phyloP scores from a whole-genome alignment of 1,140 invertebrate genomes.

The Bombus superbus region DNA sequence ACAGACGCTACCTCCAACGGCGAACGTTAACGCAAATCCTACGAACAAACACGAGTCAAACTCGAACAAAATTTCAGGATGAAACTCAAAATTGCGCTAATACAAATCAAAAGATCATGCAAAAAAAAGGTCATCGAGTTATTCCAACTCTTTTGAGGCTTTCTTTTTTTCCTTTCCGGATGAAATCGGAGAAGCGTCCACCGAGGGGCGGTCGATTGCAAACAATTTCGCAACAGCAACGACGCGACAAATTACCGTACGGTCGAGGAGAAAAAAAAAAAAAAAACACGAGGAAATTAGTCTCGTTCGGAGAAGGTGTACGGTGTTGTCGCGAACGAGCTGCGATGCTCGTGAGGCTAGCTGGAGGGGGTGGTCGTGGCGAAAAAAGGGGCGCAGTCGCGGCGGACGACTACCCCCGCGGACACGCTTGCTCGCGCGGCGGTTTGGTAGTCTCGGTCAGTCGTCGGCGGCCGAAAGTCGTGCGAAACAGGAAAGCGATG shows the following conservation, averaged over 20 bases:
- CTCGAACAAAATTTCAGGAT: no score
- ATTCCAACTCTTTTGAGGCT: no score
- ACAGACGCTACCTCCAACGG: no score
- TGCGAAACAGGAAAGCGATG: constrained; percentile 27
- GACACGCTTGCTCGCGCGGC: constrained; percentile 50
- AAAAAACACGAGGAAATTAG: constrained; percentile 7
- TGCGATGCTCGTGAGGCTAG: constrained; percentile 7
- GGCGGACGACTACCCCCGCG: constrained; percentile 63
- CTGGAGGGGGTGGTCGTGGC: constrained; percentile 12
- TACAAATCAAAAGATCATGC: no score
- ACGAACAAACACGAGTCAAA: no score
- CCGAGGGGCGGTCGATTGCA: constrained; percentile 1
- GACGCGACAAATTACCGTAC: constrained; percentile 34
- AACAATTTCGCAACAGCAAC: constrained; percentile 28
- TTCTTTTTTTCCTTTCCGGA: no score
- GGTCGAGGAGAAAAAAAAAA: background rate
- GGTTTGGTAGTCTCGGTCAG: constrained; percentile 71
- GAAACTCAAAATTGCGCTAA: no score
- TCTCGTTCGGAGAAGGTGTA: constrained; percentile 13
- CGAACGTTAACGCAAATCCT: no score
- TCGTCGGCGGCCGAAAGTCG: constrained; percentile 70
- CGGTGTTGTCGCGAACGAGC: constrained; percentile 37
- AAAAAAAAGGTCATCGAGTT: no score
- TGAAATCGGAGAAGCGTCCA: no score
- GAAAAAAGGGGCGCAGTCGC: constrained; percentile 68